Conservation (phyloP, 2,888 invertebrate genomes). For the Micoletzkya japonica region DNA sequence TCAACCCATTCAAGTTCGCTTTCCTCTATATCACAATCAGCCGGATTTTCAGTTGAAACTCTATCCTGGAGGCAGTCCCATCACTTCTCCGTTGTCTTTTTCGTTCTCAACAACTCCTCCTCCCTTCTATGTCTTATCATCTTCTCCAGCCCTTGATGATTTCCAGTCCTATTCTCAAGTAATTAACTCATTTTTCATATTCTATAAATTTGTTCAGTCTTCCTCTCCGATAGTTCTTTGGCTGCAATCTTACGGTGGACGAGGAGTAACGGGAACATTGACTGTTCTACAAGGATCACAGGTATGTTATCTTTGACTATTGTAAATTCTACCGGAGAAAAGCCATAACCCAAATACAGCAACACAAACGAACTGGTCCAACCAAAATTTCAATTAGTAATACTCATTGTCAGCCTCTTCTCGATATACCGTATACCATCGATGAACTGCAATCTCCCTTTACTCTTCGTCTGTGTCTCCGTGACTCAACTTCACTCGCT, state of each 20-base stretch:
- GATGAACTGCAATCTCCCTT: neutral
- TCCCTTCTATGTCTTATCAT: constrained; percentile 12
- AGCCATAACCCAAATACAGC: neutral
- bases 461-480: constrained; percentile 10
- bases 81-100: constrained; percentile 18
- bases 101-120: constrained; percentile 17
- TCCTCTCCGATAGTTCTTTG: neutral
- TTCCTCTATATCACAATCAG: neutral
- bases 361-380: neutral
- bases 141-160: constrained; percentile 1
- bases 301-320: neutral
- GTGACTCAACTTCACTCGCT: neutral
- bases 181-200: neutral
- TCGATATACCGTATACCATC: constrained; percentile 15
- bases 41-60: constrained; percentile 1
- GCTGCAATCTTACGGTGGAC: neutral
- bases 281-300: neutral
- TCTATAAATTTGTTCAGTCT: neutral
- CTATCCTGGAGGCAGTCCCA: neutral
- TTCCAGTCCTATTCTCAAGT: constrained; percentile 7
- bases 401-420: constrained; percentile 4
- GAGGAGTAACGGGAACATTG: neutral
- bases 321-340: neutral
- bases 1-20: neutral
- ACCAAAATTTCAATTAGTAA: neutral